These are phyloP conservation scores for Odontamblyopus lacepedii DNA, from an alignment of 2,797 vertebrate genomes.

Conservation along the genomic window DNA sequence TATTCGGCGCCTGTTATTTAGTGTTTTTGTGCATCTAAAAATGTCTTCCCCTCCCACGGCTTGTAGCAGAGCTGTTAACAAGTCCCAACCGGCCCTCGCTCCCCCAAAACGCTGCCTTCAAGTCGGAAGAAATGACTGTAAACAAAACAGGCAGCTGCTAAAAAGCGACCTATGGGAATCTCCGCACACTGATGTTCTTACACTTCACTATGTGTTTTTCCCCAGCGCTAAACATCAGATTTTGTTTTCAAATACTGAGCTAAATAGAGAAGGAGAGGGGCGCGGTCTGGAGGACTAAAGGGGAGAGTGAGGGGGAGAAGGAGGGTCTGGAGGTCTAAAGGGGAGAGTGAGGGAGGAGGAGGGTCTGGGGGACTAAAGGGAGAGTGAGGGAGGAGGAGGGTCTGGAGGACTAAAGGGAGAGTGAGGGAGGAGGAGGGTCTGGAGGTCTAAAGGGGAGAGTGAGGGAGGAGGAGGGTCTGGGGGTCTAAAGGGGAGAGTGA, in stretches of 20 bases:
- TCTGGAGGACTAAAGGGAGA: no score
- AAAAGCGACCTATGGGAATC: constrained; percentile 1
- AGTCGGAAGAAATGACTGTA: not conserved
- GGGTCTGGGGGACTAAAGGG: no score
- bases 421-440: no score
- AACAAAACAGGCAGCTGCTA: constrained; percentile 7
- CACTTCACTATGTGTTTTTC: not conserved
- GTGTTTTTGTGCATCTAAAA: constrained; percentile 6
- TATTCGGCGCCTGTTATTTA: not conserved
- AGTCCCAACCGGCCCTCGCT: not conserved
- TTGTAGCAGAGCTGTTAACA: constrained; percentile 4
- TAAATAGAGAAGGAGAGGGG: no score
- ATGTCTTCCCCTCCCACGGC: constrained; percentile 1
- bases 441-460: no score
- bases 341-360: no score
- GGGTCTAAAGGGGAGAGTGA: no score
- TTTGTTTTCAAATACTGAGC: not conserved
- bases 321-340: no score
- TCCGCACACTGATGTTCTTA: not conserved
- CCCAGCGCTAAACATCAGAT: not conserved
- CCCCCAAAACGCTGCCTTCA: not conserved
- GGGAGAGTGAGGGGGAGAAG: no score
- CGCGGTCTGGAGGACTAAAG: no score
- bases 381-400: no score
- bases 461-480: no score